Evolutionary conservation across 1,140 invertebrate genomes (phyloP), one percentile per base, ranked within the genome.

Genomic region (Heliothis virescens): DNA sequence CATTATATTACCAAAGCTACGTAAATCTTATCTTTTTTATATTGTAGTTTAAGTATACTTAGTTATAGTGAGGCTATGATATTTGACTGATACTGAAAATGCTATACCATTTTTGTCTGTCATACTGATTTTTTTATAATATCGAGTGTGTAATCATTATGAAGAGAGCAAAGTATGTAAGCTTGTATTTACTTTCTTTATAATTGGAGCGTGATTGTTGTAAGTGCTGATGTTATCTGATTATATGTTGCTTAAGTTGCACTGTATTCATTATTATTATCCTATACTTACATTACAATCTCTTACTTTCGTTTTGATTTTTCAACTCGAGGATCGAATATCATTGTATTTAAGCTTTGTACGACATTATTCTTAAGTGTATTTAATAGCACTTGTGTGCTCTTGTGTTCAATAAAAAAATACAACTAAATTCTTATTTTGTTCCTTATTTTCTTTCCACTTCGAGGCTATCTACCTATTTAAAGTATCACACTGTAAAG

Each of bases 331-430:
- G 52, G 53, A 69, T 57, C 75, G 75, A 78, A 78, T 78, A 78
- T 78, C 75, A 72, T 72, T 72, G 53, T 72, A 72, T 60, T 72
- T 79, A 79, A 79, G 77, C 69, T 79, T 79, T 79, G 67, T 75
- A 80, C 53, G 78, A 75, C 59, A 69, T 72, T 60, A 74, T 29
- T 81, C 26, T 74, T 80, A 81, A 83, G 62, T 80, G 53, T 82
- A 82, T 86, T 76, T 79, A 80, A 77, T 75, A 75, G 81, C 82
- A 85, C 83, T 75, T 18, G 74, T 82, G 82, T 84, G 86, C 84
- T 81, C 79, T 85, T 83, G 86, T 87, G 86, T 87, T 87, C 81
- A 87, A 85, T 85, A 85, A 85, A 41, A n/a, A 87, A 84, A 76
- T 79, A 72, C 78, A 82, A 80, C 75, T 55, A 80, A 79, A 79